Conservation (phyloP, 2,888 invertebrate species). For the Drosophila pseudotakahashii region DNA sequence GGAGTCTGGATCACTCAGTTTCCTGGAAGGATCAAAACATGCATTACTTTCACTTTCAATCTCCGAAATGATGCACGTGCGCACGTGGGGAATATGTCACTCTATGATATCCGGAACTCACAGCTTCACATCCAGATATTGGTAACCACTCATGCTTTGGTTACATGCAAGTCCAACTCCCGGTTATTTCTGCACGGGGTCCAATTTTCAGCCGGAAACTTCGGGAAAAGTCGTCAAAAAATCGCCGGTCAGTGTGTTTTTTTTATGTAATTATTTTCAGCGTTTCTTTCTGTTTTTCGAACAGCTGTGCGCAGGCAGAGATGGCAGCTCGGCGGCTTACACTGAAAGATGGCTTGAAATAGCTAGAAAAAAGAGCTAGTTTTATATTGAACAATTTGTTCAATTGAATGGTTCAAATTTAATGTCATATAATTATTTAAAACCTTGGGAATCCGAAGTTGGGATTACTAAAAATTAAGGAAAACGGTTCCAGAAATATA, state of each 20-base stretch:
- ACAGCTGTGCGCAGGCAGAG: slow-evolving; percentile 20
- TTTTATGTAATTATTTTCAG: slow-evolving; percentile 64
- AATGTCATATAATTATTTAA: too few relatives aligned
- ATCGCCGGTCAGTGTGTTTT: slow-evolving; percentile 51
- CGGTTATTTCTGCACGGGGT: slow-evolving; percentile 2
- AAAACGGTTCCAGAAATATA: not conserved
- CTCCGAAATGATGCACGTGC: slow-evolving; percentile 50
- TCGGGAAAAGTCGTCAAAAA: slow-evolving; percentile 32
- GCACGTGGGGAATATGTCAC: not conserved
- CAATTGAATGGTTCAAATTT: too few relatives aligned
- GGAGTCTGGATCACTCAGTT: slow-evolving; percentile 83
- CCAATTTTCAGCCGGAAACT: not conserved
- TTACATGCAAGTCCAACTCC: slow-evolving; percentile 14
- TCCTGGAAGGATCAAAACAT: slow-evolving; percentile 79
- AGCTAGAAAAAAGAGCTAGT: too few relatives aligned
- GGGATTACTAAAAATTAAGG: too few relatives aligned
- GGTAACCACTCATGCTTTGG: slow-evolving; percentile 83
- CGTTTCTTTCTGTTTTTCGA: slow-evolving; percentile 17
- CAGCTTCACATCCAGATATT: slow-evolving; percentile 86
- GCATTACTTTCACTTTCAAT: slow-evolving; percentile 4
- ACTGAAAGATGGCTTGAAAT: not conserved
- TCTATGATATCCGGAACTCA: slow-evolving; percentile 81
- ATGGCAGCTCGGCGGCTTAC: slow-evolving; percentile 6
- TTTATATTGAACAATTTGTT: too few relatives aligned
- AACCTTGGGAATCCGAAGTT: too few relatives aligned